Evolutionary conservation across 1,140 invertebrate genomes (phyloP).

Genomic region (Danaus plexippus): DNA sequence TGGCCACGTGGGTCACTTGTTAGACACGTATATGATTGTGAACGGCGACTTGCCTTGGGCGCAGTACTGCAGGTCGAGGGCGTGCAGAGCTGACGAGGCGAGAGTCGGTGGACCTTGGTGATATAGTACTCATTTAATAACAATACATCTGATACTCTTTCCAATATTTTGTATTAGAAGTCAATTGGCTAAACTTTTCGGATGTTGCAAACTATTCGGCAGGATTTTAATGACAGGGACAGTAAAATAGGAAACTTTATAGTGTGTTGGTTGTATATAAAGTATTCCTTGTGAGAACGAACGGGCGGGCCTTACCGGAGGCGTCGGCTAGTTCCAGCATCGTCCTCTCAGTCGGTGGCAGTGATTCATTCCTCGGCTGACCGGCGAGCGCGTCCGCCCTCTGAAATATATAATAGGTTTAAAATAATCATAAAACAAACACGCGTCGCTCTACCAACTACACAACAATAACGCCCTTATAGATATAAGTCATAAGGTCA

Average conservation of each 20-base stretch:
- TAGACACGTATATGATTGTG: constrained; percentile 25
- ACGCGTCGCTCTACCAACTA: constrained; percentile 9
- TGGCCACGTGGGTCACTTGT: constrained; percentile 16
- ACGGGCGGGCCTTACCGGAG: constrained; percentile 32
- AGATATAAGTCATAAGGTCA: constrained; percentile 7
- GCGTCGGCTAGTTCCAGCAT: constrained; percentile 52
- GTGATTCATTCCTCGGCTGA: constrained; percentile 44
- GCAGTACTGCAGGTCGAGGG: constrained; percentile 60
- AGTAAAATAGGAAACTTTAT: too few relatives aligned
- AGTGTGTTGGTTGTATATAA: too few relatives aligned
- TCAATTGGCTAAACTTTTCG: too few relatives aligned
- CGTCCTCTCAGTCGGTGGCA: constrained; percentile 54
- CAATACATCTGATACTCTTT: not conserved
- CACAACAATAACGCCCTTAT: constrained; percentile 15
- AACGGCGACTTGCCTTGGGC: constrained; percentile 56
- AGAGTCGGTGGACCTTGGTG: constrained; percentile 57
- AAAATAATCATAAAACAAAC: constrained; percentile 6
- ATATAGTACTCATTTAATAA: constrained; percentile 25
- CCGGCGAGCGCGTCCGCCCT: constrained; percentile 38
- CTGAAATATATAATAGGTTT: constrained; percentile 27
- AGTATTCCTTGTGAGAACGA: too few relatives aligned
- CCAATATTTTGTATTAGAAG: too few relatives aligned
- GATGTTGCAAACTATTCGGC: too few relatives aligned
- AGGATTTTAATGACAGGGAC: too few relatives aligned
- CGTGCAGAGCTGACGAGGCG: constrained; percentile 59